Evolutionary conservation across 2,797 vertebrate species (phyloP).

Genomic region (Anniella stebbinsi): DNA sequence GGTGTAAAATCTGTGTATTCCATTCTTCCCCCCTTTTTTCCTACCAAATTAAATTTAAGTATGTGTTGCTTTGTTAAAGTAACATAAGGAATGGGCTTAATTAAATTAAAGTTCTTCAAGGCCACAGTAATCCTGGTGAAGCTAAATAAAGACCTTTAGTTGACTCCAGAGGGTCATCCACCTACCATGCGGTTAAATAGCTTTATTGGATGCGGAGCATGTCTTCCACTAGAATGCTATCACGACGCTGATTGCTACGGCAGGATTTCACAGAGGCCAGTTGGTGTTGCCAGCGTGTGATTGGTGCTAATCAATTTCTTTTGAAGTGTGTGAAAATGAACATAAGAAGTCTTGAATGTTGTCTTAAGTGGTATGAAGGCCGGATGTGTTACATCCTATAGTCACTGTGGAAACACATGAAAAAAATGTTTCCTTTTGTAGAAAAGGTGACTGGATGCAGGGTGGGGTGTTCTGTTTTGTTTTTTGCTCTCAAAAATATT

Average conservation of each 20-base stretch:
- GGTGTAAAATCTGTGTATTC: slow-evolving; percentile 57
- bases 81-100: slow-evolving; percentile 38
- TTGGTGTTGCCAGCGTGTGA: slow-evolving; percentile 20
- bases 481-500: background rate
- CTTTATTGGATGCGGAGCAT: rapidly evolving
- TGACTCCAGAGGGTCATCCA: rapidly evolving
- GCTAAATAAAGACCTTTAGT: rapidly evolving
- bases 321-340: slow-evolving; percentile 18
- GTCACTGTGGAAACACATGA: background rate
- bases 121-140: background rate
- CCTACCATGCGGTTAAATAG: background rate
- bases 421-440: background rate
- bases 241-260: background rate
- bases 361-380: rapidly evolving
- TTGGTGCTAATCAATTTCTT: rapidly evolving
- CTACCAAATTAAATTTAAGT: slow-evolving; percentile 54
- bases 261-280: background rate
- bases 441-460: background rate
- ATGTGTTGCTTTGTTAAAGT: slow-evolving; percentile 51
- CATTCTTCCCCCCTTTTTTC: background rate
- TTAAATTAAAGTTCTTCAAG: background rate
- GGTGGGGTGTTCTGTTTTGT: background rate
- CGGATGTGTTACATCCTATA: background rate
- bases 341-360: background rate
- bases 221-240: background rate